phyloP scores from a whole-genome alignment of 2,888 invertebrate species.

The Amiota mariae region DNA sequence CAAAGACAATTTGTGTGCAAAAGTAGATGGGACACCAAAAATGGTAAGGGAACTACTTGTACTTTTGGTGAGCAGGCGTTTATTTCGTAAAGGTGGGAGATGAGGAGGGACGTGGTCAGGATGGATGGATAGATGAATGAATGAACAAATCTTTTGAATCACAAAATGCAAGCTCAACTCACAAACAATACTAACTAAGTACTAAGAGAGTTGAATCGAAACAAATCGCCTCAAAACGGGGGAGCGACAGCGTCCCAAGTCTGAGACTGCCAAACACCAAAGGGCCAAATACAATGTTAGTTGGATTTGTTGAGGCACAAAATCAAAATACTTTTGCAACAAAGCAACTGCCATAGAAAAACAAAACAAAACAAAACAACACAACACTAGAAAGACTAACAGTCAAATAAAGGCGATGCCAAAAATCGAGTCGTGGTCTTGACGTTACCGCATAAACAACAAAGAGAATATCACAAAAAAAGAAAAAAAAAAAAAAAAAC shows the following conservation, averaged over 20 bases:
- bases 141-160: not conserved
- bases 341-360: conserved; percentile 25
- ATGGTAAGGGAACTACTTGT: not conserved
- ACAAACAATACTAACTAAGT: not conserved
- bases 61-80: conserved; percentile 5
- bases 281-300: conserved; percentile 25
- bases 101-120: not conserved
- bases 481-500: not conserved
- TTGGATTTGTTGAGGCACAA: conserved; percentile 15
- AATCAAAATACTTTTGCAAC: conserved; percentile 34
- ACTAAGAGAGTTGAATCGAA: too few species aligned
- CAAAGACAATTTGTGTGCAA: conserved; percentile 48
- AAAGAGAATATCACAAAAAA: not conserved
- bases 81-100: not conserved
- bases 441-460: conserved; percentile 14
- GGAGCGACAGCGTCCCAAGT: too few species aligned
- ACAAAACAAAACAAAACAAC: conserved; percentile 20
- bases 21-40: not conserved
- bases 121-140: not conserved
- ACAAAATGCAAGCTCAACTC: not conserved
- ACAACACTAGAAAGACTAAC: not conserved
- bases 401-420: conserved; percentile 10
- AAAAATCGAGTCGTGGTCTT: conserved; percentile 19
- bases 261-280: conserved; percentile 4
- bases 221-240: too few species aligned